Base-by-base conservation (phyloP, 2,113 vertebrate genomes). In the Hyperopisus bebe region DNA sequence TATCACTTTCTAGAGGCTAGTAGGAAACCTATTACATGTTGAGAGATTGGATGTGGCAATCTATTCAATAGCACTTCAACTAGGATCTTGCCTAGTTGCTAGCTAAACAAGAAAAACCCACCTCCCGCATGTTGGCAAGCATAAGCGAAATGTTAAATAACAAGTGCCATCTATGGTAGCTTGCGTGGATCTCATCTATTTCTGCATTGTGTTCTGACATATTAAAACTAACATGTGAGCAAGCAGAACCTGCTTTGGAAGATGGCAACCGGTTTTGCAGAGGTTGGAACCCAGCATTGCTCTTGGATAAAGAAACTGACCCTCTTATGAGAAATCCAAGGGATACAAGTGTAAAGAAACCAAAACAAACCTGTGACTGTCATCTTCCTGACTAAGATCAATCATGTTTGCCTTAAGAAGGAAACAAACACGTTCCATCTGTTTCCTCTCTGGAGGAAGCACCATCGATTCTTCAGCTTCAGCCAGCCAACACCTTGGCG, bases 31-130 rank as follows among this genome's bases (percentile, higher is more conserved):
- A 80, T 80, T 80, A 35, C 35, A 80, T 42, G 35, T 80, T 42
- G 74, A 80, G 74, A 80, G 74, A 80, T 80, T 80, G 35, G 74
- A 80, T 80, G 74, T 42, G 74, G 74, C 74, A 31, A 77, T 77
- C 31, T 77, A 77, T 77, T 77, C 70, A 77, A 39, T 39, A 15
- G 31, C 7, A 77, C 31, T 77, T 77, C 35, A 80, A 42, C 74
- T 80, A 17, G 15, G 17, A 39, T 42, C 35, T 80, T 6, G 35
- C 51, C 51, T 21, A 53, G 51, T 6, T 53, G 51, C 17, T 19
- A 80, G 74, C 35, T 39, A 27, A 35, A 74, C 9, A 15, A 35
- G 27, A 70, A 74, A 39, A 77, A 31, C 31, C 11, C 5, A 17
- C 35, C 70, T 77, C 13, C 15, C 1, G 21, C 31, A 77, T 39